Conservation (phyloP, 1,140 invertebrate species). For the Polypedilum vanderplanki region DNA sequence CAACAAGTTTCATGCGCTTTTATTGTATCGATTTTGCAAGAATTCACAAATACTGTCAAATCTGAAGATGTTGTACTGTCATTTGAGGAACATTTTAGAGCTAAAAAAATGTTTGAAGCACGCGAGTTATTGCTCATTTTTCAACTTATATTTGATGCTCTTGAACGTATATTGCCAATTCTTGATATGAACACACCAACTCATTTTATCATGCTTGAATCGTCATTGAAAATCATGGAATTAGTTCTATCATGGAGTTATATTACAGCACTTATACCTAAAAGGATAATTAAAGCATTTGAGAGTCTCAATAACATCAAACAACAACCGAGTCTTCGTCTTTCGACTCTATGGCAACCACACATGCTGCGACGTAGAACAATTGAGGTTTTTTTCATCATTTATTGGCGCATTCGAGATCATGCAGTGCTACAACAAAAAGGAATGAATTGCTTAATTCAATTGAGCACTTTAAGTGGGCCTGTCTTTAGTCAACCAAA, state of each 20-base stretch:
- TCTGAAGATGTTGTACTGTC: constrained; percentile 68
- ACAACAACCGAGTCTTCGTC: constrained; percentile 50
- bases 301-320: constrained; percentile 54
- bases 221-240: constrained; percentile 40
- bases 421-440: constrained; percentile 60
- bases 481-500: constrained; percentile 44
- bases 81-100: constrained; percentile 66
- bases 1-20: constrained; percentile 64
- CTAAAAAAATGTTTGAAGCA: constrained; percentile 67
- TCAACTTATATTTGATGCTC: constrained; percentile 39
- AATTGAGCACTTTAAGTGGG: constrained; percentile 64
- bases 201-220: constrained; percentile 35
- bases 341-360: constrained; percentile 55
- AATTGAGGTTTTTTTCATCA: constrained; percentile 63
- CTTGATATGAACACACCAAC: constrained; percentile 37
- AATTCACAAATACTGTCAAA: constrained; percentile 65
- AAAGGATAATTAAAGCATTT: constrained; percentile 54
- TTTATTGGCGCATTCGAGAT: constrained; percentile 66
- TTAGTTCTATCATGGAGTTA: constrained; percentile 40
- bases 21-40: constrained; percentile 63
- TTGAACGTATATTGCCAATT: constrained; percentile 40
- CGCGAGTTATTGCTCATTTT: constrained; percentile 64
- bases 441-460: constrained; percentile 62
- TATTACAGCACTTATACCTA: constrained; percentile 46
- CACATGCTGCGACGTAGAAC: constrained; percentile 57